Evolutionary conservation across 35 echinoderm and acorn worm species (phyloP).

Genomic region (Ptychodera flava): DNA sequence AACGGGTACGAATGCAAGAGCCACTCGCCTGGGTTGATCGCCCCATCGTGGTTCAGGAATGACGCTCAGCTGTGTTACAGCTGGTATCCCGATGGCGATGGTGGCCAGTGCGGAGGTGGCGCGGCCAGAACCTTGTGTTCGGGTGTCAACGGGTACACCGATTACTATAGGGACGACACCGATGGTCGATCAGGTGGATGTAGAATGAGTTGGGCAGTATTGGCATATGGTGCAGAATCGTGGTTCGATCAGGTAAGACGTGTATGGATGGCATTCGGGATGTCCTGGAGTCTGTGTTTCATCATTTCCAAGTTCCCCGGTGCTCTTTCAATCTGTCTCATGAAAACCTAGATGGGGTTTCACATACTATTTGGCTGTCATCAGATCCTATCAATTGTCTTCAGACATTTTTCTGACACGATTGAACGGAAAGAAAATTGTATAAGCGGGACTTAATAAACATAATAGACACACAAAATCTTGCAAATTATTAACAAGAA

Average conservation of each 20-base stretch:
- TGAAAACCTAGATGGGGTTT: too few species aligned
- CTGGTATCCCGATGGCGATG: slow-evolving; percentile 23
- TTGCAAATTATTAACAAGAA: too few species aligned
- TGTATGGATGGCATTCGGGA: too few species aligned
- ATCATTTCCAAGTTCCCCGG: too few species aligned
- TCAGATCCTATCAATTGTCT: too few species aligned
- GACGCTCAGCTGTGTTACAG: not conserved
- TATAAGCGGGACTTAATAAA: too few species aligned
- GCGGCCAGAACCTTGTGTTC: not conserved
- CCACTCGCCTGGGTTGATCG: not conserved
- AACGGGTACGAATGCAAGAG: slow-evolving; percentile 10
- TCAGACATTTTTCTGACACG: too few species aligned
- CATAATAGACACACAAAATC: too few species aligned
- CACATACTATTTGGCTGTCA: too few species aligned
- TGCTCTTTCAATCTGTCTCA: too few species aligned
- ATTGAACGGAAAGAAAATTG: too few species aligned
- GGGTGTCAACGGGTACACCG: not conserved
- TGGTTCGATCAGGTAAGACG: slow-evolving; percentile 22
- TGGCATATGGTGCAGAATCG: not conserved
- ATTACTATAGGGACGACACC: slow-evolving; percentile 20
- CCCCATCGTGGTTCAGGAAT: slow-evolving; percentile 9
- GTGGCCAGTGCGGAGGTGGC: slow-evolving; percentile 19
- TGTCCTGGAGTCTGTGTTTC: too few species aligned
- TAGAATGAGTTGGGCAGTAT: slow-evolving; percentile 16
- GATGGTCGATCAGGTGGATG: slow-evolving; percentile 22